phyloP scores from a whole-genome alignment of 2,888 invertebrate species.

The Gordius sp. region DNA sequence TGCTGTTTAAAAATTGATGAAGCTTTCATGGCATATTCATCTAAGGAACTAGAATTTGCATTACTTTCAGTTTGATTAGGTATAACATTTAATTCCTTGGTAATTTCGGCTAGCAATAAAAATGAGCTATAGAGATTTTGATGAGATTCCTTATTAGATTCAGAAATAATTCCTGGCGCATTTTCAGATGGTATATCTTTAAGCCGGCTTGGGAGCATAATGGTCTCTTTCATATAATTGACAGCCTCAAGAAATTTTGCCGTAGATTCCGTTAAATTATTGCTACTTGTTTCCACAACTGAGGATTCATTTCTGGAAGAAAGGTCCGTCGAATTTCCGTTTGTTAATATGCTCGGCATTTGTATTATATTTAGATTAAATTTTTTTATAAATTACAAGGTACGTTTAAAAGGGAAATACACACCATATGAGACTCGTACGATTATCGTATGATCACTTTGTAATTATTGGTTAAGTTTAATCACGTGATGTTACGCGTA shows the following conservation, averaged over 20 bases:
- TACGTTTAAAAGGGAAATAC: too few species aligned
- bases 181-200: slow-evolving; percentile 9
- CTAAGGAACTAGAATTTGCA: neutral
- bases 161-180: neutral
- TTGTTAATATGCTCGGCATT: too few species aligned
- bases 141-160: neutral
- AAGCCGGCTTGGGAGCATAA: slow-evolving; percentile 2
- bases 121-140: neutral
- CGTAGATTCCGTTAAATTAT: neutral
- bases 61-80: neutral
- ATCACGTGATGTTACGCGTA: too few species aligned
- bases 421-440: too few species aligned
- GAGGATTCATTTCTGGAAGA: too few species aligned
- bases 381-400: too few species aligned
- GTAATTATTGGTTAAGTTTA: too few species aligned
- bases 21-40: neutral
- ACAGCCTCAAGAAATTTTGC: neutral
- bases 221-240: slow-evolving; percentile 6
- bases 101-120: slow-evolving; percentile 3
- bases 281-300: neutral
- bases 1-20: neutral
- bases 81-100: neutral
- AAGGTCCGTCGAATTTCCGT: too few species aligned
- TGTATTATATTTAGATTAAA: too few species aligned
- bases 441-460: too few species aligned